Conservation (phyloP, 2,888 invertebrate species). For the Periphyllus acericola region DNA sequence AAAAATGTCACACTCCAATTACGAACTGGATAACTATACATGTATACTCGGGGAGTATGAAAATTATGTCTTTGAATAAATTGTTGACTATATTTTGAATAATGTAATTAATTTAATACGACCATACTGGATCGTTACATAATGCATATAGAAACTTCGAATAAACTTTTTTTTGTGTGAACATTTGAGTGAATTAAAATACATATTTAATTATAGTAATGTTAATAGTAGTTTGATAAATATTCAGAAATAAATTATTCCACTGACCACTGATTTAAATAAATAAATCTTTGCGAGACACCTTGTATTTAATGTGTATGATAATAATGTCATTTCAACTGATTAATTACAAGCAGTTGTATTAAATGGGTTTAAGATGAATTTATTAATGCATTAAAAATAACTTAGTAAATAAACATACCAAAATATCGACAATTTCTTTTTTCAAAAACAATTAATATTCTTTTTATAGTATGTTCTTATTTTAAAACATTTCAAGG, state of each 20-base stretch:
- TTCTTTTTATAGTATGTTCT: too few species aligned
- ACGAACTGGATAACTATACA: not conserved
- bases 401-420: too few species aligned
- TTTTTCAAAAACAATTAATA: too few species aligned
- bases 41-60: not conserved
- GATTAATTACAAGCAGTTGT: not conserved
- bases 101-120: not conserved
- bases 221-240: not conserved
- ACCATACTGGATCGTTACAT: slow-evolving; percentile 6
- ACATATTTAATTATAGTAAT: not conserved
- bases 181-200: not conserved
- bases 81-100: slow-evolving; percentile 5
- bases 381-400: too few species aligned
- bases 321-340: not conserved
- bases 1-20: slow-evolving; percentile 10
- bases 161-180: not conserved
- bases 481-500: too few species aligned
- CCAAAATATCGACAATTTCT: too few species aligned
- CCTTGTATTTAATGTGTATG: not conserved
- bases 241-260: too few species aligned
- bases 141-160: not conserved
- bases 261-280: not conserved
- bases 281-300: not conserved
- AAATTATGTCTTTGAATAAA: slow-evolving; percentile 19
- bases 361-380: too few species aligned